These are phyloP conservation scores for Tragelaphus oryx DNA, from an alignment of 2,797 vertebrate genomes.

Conservation along the genomic window DNA sequence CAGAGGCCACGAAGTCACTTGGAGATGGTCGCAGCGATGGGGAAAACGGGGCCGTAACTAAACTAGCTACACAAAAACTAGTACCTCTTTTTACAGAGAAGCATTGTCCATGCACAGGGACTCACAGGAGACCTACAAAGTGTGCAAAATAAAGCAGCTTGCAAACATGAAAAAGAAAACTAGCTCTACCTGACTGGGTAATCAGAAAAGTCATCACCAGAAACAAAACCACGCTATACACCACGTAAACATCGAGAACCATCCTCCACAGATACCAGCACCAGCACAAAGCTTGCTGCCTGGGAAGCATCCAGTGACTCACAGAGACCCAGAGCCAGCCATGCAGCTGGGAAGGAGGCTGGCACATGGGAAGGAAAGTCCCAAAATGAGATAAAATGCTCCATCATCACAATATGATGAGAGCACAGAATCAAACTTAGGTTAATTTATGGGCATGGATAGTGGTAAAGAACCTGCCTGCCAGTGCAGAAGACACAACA, in stretches of 20 bases:
- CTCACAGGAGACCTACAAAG: background rate
- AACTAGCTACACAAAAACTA: background rate
- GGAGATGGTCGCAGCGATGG: background rate
- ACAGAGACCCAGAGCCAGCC: background rate
- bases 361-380: background rate
- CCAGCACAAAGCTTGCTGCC: background rate
- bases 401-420: background rate
- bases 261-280: background rate
- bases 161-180: background rate
- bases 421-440: background rate
- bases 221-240: background rate
- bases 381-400: background rate
- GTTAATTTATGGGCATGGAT: background rate
- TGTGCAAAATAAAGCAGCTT: conserved; percentile 6
- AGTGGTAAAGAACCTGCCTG: background rate
- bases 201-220: background rate
- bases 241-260: background rate
- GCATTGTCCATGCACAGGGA: background rate
- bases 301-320: background rate
- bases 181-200: background rate
- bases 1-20: background rate
- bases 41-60: background rate
- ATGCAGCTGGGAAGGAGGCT: background rate
- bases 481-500: background rate
- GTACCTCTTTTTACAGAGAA: background rate